Evolutionary conservation across 1,140 invertebrate species (phyloP).

Genomic region (Macrobrachium rosenbergii): DNA sequence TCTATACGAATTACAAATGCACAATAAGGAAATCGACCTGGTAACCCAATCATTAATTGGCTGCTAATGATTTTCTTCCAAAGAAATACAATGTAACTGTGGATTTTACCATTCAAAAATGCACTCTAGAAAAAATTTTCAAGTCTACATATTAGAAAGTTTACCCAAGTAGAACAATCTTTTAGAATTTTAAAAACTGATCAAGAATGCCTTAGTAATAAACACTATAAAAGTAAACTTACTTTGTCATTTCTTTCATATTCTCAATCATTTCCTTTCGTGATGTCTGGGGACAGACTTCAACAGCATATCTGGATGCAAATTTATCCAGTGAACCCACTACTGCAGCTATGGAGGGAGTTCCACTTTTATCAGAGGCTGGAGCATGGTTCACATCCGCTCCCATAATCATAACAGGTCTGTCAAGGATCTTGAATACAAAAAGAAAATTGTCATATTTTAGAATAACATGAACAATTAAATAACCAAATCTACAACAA

Average conservation of each 20-base stretch:
- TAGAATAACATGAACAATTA: no score
- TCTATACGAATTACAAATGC: no score
- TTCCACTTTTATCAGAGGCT: conserved; percentile 73
- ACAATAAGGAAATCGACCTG: no score
- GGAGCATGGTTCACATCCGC: conserved; percentile 79
- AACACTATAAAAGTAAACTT: conserved; percentile 16
- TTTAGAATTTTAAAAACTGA: neutral
- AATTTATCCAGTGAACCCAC: conserved; percentile 78
- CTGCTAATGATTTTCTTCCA: no score
- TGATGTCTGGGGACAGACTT: conserved; percentile 77
- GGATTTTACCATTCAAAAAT: no score
- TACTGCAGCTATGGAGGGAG: conserved; percentile 76
- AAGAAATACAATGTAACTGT: no score
- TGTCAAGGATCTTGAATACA: conserved; percentile 72
- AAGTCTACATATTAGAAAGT: neutral
- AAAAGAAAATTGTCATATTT: neutral
- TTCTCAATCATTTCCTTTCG: conserved; percentile 76
- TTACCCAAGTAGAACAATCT: neutral
- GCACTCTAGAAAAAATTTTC: no score
- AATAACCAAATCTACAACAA: no score
- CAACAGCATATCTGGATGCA: conserved; percentile 76
- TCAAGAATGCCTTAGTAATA: neutral
- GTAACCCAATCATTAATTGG: no score
- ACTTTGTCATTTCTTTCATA: conserved; percentile 73
- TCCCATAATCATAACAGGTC: conserved; percentile 78